Conservation (phyloP, 37 sponge, comb jelly and placozoan species). For the Axinella damicornis region DNA sequence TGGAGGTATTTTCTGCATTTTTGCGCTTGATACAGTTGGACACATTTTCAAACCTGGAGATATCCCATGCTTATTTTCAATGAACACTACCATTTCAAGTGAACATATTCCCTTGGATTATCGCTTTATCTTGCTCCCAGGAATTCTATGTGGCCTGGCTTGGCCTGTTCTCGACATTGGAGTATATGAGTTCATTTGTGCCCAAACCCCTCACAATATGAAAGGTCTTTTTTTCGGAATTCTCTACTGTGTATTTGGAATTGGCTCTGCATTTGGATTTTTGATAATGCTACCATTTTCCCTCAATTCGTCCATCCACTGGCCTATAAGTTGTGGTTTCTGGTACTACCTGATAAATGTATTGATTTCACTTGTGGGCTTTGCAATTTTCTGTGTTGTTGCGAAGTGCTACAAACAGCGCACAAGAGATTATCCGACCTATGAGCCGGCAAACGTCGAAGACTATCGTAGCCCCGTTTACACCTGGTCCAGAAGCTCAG, state of each 20-base stretch:
- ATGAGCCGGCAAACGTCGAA: constrained; percentile 30
- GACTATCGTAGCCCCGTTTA: too few species aligned
- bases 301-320: neutral
- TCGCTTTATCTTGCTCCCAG: too few species aligned
- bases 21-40: constrained; percentile 4
- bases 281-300: neutral
- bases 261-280: neutral
- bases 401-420: constrained; percentile 15
- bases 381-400: neutral
- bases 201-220: constrained; percentile 37
- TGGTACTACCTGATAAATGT: constrained; percentile 3
- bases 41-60: too few species aligned
- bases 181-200: constrained; percentile 57
- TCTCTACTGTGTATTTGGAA: constrained; percentile 19
- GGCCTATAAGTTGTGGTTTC: neutral
- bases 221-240: constrained; percentile 30
- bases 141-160: too few species aligned
- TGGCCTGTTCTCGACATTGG: too few species aligned
- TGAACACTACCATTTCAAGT: too few species aligned
- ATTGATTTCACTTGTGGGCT: neutral
- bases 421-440: constrained; percentile 13
- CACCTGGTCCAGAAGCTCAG: too few species aligned
- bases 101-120: too few species aligned
- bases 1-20: neutral
- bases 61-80: too few species aligned